Base-by-base conservation (phyloP, 2,797 vertebrate genomes). In the Poecile montanus region DNA sequence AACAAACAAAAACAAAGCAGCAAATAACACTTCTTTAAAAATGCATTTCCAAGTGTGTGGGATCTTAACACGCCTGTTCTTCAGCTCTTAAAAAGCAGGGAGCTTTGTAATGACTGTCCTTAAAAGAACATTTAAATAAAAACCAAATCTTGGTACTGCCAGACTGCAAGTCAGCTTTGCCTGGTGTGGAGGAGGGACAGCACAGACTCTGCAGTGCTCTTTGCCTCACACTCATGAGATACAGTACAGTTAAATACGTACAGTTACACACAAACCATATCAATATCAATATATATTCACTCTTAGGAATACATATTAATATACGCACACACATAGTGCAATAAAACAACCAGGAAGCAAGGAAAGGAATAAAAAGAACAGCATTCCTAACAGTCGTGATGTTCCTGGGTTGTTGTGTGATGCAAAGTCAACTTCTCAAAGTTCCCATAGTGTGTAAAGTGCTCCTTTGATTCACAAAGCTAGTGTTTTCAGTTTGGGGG, bases 381-480 rank as follows among this genome's bases (percentile, higher is more conserved):
- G 93, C 91, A 95, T 91, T 96, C 94, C 95, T 95, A 96, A 94
- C 94, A 96, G 95, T 95, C 96, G 76, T 62, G 91, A 86, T 76
- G 88, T 88, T 93, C 92, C 88, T 88, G 94, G 96, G 72, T 95
- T 93, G 94, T 92, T 56, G 84, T 65, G 84, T 78, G 93, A 94
- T 82, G 84, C 94, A 62, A 94, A 93, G 90, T 85, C 85, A 90
- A 90, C 91, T 87, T 86, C 91, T 95, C 86, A 5, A 85, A 96
- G 97, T 96, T 97, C 96, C 96, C 87, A 80, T 82, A 93, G 95
- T 95, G 96, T 94, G 65, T 98, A 98, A 98, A 98, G 98, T 98
- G 98, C 98, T 97, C 87, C 82, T 96, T 97, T 97, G 97, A 96
- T 92, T 98, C 95, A 97, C 97, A 97, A 97, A 97, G 97, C 96